A percentile compares a stretch with the other conserved stretches of the same genome.
phyloP scores from a whole-genome alignment of 2,113 vertebrate species.

The Cacatua alba region DNA sequence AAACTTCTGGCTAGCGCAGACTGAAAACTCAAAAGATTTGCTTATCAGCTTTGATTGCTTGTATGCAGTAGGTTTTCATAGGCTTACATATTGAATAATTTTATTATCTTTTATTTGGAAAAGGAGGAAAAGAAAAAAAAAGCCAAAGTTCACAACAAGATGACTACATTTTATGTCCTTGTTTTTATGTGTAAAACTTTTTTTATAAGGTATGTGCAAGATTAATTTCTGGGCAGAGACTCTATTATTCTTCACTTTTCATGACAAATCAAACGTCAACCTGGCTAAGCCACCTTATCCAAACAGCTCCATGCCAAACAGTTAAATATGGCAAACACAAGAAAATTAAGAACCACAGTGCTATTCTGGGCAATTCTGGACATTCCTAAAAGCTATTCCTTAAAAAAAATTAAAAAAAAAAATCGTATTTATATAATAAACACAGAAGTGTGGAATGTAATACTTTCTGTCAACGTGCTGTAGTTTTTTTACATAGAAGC shows the following conservation, averaged over 20 bases:
- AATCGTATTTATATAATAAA: neutral
- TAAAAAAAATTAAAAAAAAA: neutral
- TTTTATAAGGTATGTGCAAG: neutral
- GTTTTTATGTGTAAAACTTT: neutral
- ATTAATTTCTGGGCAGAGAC: neutral
- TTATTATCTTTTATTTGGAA: neutral
- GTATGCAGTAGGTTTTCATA: neutral
- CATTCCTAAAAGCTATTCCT: neutral
- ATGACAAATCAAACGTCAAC: neutral
- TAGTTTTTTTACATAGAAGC: neutral
- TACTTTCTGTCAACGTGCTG: neutral
- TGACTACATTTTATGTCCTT: neutral
- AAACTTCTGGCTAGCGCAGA: neutral
- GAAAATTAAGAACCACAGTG: neutral
- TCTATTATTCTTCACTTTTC: neutral
- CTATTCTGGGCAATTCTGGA: neutral
- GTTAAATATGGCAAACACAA: neutral
- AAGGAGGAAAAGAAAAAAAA: neutral
- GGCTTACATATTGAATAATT: neutral
- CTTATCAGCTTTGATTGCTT: neutral
- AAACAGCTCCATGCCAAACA: neutral
- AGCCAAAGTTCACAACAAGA: neutral
- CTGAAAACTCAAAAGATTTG: neutral
- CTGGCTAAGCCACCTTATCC: neutral
- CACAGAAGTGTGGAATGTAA: neutral